Base-by-base conservation (phyloP, 1,140 invertebrate genomes). In the Paralvinella palmiformis region DNA sequence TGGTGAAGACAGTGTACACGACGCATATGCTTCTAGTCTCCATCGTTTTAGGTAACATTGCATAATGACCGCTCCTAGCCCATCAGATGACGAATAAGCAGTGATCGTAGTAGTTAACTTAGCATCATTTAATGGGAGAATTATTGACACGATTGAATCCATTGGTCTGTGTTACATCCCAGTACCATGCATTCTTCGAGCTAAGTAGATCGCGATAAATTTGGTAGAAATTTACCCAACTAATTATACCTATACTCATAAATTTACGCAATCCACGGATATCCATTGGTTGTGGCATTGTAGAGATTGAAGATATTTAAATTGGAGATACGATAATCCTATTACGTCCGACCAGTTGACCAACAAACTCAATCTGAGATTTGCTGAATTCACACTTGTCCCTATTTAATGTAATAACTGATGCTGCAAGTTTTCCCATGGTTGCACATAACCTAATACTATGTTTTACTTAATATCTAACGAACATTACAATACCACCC, bases 21-120 rank as follows among this genome's bases (percentile, higher is more conserved):
- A 78, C 5, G 79, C 73, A 74, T 72, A 83, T 27, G 67, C 67
- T 15, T 82, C 66, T 5, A 79, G 78, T 45, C 74, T 63, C 6
- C 69, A 53, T 45, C 36, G 32, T 1, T 52, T 63, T 53, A 69
- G 50, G 0, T 50, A 45, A 62, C 55, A n/a, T n/a, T 71, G 69
- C 2, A 50, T 64, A 15, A 69, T 36, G 17, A 71, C 63, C 10
- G 66, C 71, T 15, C 71, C 69, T 20, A 71, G 13, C 17, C 66
- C 65, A 32, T 65, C 60, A 20, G 59, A 22, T 32, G 41, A 64
- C 24, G 66, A 59, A 48, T 60, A 66, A 22, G 56, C 65, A 7
- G 53, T 52, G n/a, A 72, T n/a, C 17, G 33, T 53, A 5, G 67
- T 22, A n/a, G 56, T 24, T n/a, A 33, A 2, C 0, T 63, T 59